Percentiles rank a stretch among this genome's conserved stretches.
phyloP scores from a whole-genome alignment of 2,797 vertebrate species.

The Acrossocheilus wenchowensis region DNA sequence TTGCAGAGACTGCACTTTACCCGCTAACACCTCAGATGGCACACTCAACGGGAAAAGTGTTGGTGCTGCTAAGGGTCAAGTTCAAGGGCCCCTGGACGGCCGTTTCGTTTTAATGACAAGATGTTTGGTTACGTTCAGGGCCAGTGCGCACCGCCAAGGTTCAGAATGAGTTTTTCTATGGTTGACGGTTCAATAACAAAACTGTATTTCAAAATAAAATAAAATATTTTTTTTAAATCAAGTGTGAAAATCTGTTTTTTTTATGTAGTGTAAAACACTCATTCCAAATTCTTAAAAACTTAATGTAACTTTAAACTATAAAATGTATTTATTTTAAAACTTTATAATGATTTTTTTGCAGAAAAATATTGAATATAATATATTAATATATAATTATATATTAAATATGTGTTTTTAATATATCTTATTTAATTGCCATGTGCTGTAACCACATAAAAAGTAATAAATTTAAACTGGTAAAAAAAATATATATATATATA shows the following conservation, averaged over 20 bases:
- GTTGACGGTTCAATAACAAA: neutral
- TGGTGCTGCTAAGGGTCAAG: conserved; percentile 22
- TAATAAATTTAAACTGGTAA: no score
- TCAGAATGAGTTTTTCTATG: neutral
- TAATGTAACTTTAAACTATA: no score
- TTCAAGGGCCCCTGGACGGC: conserved; percentile 20
- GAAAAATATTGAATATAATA: no score
- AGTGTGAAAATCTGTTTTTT: neutral
- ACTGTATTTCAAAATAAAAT: neutral
- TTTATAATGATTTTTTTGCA: no score
- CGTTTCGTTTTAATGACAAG: conserved; percentile 31
- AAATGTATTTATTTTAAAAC: no score
- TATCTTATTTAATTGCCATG: no score
- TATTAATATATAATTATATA: no score
- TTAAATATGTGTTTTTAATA: no score
- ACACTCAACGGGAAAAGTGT: neutral
- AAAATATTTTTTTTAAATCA: neutral
- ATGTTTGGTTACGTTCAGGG: conserved; percentile 4
- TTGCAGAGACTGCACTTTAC: conserved; percentile 42
- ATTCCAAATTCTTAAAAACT: no score
- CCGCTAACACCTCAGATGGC: conserved; percentile 34
- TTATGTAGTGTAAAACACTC: no score
- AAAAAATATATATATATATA: no score
- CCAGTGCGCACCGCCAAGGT: neutral
- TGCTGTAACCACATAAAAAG: no score